These are phyloP conservation scores for Drosophila infuscata DNA, from an alignment of 2,888 invertebrate genomes.

Conservation along the genomic window DNA sequence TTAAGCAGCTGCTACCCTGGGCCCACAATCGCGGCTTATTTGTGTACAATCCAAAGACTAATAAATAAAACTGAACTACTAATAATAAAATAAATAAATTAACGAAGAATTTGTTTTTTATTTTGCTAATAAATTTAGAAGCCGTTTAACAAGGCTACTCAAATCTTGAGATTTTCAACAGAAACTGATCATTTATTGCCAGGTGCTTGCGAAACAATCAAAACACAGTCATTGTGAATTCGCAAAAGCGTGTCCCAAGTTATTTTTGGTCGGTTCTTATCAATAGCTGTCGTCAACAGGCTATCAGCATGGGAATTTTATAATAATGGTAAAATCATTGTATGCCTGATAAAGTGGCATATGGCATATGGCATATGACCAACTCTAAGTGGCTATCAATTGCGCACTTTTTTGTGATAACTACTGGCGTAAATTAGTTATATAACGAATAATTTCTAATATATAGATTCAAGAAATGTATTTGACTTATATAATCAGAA, in stretches of 20 bases:
- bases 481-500: neutral
- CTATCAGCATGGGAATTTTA: neutral
- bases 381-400: neutral
- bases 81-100: neutral
- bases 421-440: neutral
- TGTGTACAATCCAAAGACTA: conserved; percentile 31
- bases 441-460: neutral
- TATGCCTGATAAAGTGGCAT: neutral
- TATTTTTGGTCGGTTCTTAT: neutral
- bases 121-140: neutral
- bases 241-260: neutral
- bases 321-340: neutral
- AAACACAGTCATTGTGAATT: neutral
- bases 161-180: neutral
- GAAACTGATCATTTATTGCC: neutral
- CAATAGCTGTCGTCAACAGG: neutral
- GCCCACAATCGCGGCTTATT: conserved; percentile 75
- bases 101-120: neutral
- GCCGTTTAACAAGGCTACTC: neutral
- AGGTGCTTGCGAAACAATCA: neutral
- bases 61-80: neutral
- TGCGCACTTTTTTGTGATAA: neutral
- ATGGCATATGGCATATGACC: no score
- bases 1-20: conserved; percentile 78
- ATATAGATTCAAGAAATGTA: neutral